Conservation (phyloP, 2,888 invertebrate genomes). For the Lymantria monacha region DNA sequence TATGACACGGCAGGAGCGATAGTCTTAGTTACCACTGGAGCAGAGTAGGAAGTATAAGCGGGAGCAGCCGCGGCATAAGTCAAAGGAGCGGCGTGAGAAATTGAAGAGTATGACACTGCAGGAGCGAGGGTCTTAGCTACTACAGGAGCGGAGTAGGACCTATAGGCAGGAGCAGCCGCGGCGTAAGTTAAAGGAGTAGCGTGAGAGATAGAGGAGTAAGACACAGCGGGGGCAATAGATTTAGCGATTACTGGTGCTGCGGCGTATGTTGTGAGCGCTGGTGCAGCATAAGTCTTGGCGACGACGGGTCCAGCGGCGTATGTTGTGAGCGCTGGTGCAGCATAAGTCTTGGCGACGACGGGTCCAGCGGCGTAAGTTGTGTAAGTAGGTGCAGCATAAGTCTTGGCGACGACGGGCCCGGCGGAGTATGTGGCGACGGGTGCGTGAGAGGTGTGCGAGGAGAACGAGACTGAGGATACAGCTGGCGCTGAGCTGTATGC, state of each 20-base stretch:
- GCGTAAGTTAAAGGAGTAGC: conserved; percentile 43
- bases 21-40: conserved; percentile 30
- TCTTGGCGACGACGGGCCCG: conserved; percentile 39
- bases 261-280: conserved; percentile 45
- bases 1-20: conserved; percentile 24
- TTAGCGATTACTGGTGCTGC: conserved; percentile 28
- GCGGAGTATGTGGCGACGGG: conserved; percentile 34
- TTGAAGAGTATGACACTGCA: conserved; percentile 34
- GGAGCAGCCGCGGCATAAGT: conserved; percentile 25
- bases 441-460: conserved; percentile 26
- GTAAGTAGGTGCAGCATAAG: conserved; percentile 33
- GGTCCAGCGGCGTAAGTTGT: conserved; percentile 49
- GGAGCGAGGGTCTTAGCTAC: conserved; percentile 76
- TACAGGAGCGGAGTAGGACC: conserved; percentile 82
- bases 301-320: conserved; percentile 49
- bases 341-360: conserved; percentile 50
- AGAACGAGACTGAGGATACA: conserved; percentile 34
- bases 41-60: conserved; percentile 44
- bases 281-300: conserved; percentile 61
- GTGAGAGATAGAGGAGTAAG: conserved; percentile 44
- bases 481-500: conserved; percentile 54
- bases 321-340: conserved; percentile 38
- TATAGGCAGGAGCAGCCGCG: conserved; percentile 60
- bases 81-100: conserved; percentile 22
- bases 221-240: conserved; percentile 27